Base-by-base conservation (phyloP, 2,797 vertebrate species). In the Enteromius anoplus region DNA sequence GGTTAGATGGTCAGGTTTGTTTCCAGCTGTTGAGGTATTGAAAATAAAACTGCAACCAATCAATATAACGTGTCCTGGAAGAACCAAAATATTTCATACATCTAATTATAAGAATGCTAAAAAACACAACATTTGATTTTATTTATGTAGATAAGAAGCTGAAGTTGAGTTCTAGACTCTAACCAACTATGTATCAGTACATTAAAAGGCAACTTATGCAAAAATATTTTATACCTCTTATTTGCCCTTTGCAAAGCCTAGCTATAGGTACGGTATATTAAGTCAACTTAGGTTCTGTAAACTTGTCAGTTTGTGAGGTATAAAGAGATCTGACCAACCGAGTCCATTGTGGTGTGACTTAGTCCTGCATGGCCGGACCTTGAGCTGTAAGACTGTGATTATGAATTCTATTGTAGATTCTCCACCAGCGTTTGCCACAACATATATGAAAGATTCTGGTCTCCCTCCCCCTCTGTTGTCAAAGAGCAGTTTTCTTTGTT, bases 401-500 rank as follows among this genome's bases (percentile, higher is more conserved):
- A 93, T 89, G 88, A 92, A 92, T 88, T 91, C 92, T 93, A 93
- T 94, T 93, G 93, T 93, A 92, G 91, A 90, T 88, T 51, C 92
- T 87, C 87, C 92, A 90, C 92, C 88, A 89, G 92, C 89, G 91
- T 92, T 92, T 91, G 91, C 87, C 90, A 82, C 81, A 49, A 84
- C 89, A 87, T 85, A 91, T 94, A 93, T 93, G 90, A 93, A 93
- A 68, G 47, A 82, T 82, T 75, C 47, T 91, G 91, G 91, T 93
- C 70, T 92, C 92, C 90, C 91, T 92, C 91, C 83, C 92, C 91
- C 83, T 75, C 72, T 45, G 76, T 80, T 93, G 92, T 93, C 92
- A 92, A 91, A 92, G 92, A 92, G 92, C 92, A 90, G 91, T 79
- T 97, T 97, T 94, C 94, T 94, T 94, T 94, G 94, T 98, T 95